Conservation (phyloP, 2,888 invertebrate genomes). For the Panzeria rudis region DNA sequence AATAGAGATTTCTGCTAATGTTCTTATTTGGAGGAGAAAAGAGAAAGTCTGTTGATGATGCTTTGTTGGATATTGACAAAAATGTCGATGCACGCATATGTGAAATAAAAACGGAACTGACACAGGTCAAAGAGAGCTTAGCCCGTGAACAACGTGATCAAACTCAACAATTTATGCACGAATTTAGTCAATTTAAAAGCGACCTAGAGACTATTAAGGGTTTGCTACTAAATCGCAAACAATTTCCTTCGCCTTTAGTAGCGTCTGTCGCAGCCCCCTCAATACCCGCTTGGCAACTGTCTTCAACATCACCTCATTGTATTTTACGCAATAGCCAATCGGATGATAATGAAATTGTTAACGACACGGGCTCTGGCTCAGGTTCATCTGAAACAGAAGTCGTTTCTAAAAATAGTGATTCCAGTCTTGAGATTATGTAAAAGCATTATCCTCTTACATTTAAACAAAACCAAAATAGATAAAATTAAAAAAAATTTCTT, state of each 20-base stretch:
- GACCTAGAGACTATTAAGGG: constrained; percentile 90
- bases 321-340: constrained; percentile 80
- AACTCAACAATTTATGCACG: constrained; percentile 85
- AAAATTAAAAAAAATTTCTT: neutral
- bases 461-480: neutral
- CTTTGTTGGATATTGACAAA: constrained; percentile 88
- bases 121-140: constrained; percentile 87
- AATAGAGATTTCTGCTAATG: constrained; percentile 87
- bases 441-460: constrained; percentile 6
- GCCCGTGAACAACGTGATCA: constrained; percentile 83
- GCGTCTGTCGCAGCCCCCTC: constrained; percentile 86
- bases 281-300: constrained; percentile 92
- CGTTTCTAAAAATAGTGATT: constrained; percentile 90
- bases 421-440: constrained; percentile 90
- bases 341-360: constrained; percentile 84
- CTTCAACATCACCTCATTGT: constrained; percentile 75
- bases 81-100: constrained; percentile 86
- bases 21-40: constrained; percentile 88
- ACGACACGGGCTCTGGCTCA: constrained; percentile 87
- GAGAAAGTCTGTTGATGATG: constrained; percentile 87
- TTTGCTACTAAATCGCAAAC: constrained; percentile 90
- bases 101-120: constrained; percentile 87
- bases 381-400: constrained; percentile 90
- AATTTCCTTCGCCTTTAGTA: constrained; percentile 89
- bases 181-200: constrained; percentile 87